Base-by-base conservation (phyloP, 2,797 vertebrate genomes). In the Mycteria americana region DNA sequence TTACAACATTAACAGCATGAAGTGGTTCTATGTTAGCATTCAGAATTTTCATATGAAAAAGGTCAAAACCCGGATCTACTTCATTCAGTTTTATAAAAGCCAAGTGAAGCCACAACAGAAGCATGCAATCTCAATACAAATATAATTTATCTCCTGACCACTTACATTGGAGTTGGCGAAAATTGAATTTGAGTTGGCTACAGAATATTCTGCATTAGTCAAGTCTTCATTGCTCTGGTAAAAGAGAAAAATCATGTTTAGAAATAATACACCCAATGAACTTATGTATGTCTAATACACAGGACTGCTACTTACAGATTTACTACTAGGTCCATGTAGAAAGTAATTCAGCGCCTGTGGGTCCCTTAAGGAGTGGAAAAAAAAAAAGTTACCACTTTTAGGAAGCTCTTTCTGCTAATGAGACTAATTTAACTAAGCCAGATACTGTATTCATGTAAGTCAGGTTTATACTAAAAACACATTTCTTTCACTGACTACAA, bases 291-390 rank as follows among this genome's bases (percentile, higher is more conserved):
- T 68, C 33, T 79, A 79, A 91, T 7, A 70, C 50, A 93, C 41
- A 64, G 33, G 25, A 95, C 85, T 75, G 41, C 73, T 96, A 99
- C 99, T 99, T 98, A 99, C 99, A 97, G 99, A 98, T 98, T 99
- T 99, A 98, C 98, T 99, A 98, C 98, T 99, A 98, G 98, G 98
- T 98, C 99, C 99, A 97, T 99, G 99, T 88, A 99, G 99, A 98
- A 99, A 99, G 97, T 99, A 99, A 97, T 99, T 99, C 97, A 99
- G 93, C 33, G 99, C 99, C 97, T 99, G 99, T 94, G 99, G 99
- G 98, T 99, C 99, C 98, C 99, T 99, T 97, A 97, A 97, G 45
- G 16, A 14, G 1, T 0, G 17, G 65, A 82, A 70, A 88, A 77
- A 33, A 51, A 76, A 60, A 53, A 60, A 31, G 82, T 97, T 83